Evolutionary conservation across 2,888 invertebrate genomes (phyloP), one percentile per base, ranked within the genome.

Genomic region (Agapostemon virescens): DNA sequence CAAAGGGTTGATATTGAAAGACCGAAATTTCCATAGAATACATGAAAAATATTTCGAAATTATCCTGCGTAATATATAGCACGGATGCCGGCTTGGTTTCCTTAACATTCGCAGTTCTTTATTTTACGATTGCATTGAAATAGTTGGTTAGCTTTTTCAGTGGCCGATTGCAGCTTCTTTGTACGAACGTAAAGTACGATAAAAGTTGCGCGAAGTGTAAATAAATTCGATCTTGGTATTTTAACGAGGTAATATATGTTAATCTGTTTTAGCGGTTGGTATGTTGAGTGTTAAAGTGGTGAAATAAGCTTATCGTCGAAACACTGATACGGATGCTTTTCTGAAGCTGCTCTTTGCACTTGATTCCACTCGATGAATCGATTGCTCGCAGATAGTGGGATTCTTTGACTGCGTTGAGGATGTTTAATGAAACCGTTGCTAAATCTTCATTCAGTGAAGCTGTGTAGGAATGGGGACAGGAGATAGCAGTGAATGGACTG

Each of bases 401-500:
- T 63, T 63, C 33, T 36, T 58, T 30, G 17, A 30, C 58, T 30
- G 9, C 58, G 30, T 26, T 11, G 36, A 63, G 36, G 26, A 58
- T 58, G 42, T 61, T 67, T 68, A n/a, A 30, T 20, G 61, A 68
- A 52, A 26, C 61, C 49, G 33, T 77, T 74, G 74, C 74, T 68
- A 74, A 77, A 77, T 77, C 61, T 52, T 63, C 61, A 63, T 26
- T 63, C 61, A 68, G 74, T 33, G 63, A n/a, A 36, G 33, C 52
- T 33, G 40, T 40, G 23, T 23, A 40, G 33, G 45, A 77, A 73
- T 38, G 40, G 26, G 77, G 58, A 30, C 74, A 40, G 5, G 33
- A 23, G 77, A 77, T 74, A 77, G 61, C 61, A 36, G 17, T 61
- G 38, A 77, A 74, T 74, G 63, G 15, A n/a, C 23, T 40, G 67